Conservation (phyloP, 2,888 invertebrate genomes). For the Diadegma fenestrale region DNA sequence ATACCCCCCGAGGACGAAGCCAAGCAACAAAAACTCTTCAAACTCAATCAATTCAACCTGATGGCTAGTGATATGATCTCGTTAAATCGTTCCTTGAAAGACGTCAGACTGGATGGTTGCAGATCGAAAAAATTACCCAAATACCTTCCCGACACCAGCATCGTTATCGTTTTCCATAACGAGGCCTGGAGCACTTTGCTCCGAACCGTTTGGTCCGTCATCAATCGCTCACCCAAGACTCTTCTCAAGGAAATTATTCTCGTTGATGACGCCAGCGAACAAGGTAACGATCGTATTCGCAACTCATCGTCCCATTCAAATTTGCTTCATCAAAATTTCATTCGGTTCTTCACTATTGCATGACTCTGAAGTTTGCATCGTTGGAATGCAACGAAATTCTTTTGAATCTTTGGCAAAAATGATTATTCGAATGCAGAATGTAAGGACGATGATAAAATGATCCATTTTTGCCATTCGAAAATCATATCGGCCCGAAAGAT, state of each 20-base stretch:
- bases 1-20: slow-evolving; percentile 95
- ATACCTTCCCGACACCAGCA: slow-evolving; percentile 95
- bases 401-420: too few relatives aligned
- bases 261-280: slow-evolving; percentile 98
- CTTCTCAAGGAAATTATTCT: slow-evolving; percentile 97
- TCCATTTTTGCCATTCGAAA: too few relatives aligned
- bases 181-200: slow-evolving; percentile 99
- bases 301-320: not conserved
- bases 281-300: slow-evolving; percentile 87
- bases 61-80: slow-evolving; percentile 99
- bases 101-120: slow-evolving; percentile 96
- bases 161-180: slow-evolving; percentile 99
- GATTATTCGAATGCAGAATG: too few relatives aligned
- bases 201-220: slow-evolving; percentile 98
- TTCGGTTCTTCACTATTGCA: not conserved
- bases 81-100: slow-evolving; percentile 96
- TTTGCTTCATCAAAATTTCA: not conserved
- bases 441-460: too few relatives aligned
- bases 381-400: too few relatives aligned
- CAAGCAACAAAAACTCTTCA: slow-evolving; percentile 97
- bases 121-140: slow-evolving; percentile 92
- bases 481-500: too few relatives aligned
- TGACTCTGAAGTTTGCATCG: too few relatives aligned
- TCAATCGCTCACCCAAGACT: slow-evolving; percentile 95
- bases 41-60: slow-evolving; percentile 99